Base-by-base conservation (phyloP, 2,797 vertebrate genomes). In the Fistularia tabacaria region DNA sequence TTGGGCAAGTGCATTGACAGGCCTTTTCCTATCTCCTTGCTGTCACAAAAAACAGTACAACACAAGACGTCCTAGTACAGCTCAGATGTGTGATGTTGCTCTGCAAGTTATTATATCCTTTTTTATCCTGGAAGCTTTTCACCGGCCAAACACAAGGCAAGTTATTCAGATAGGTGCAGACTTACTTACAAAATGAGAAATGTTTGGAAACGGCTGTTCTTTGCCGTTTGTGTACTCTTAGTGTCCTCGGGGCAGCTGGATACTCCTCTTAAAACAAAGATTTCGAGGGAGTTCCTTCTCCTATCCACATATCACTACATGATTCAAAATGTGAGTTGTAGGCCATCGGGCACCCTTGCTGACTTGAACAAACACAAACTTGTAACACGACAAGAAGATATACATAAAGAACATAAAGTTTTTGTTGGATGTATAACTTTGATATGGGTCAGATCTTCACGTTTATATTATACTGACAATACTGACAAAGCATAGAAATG, bases 181-280 rank as follows among this genome's bases (percentile, higher is more conserved):
- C 60, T 76, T 85, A 74, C 84, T 87, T 81, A 57, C 64, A 76
- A 69, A 71, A 52, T 71, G 77, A 76, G 75, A 74, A 60, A 68
- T 86, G 74, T 86, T 87, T 85, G 82, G 82, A 79, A 71, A 71
- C 50, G 50, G 70, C 65, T 68, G 69, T 63, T 73, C 77, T 66
- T 72, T 38, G 1, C 68, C 62, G 65, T 43, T 68, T 77, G 74
- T 83, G 74, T 73, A 55, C 47, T 37, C 53, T 66, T 8, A 39
- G 74, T 79, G 77, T 79, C 73, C 74, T 69, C 65, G 1, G 72
- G 78, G 68, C 79, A 58, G 68, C 64, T 63, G 73, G 56, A 41
- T 58, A 54, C 71, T 69, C 54, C 67, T 81, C 80, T 81, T 82
- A 80, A 76, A 83, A 82, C 63, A 78, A 10, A 56, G 66, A 69